These are phyloP conservation scores for Aethes cnicana DNA, from an alignment of 2,888 invertebrate species.

Conservation along the genomic window DNA sequence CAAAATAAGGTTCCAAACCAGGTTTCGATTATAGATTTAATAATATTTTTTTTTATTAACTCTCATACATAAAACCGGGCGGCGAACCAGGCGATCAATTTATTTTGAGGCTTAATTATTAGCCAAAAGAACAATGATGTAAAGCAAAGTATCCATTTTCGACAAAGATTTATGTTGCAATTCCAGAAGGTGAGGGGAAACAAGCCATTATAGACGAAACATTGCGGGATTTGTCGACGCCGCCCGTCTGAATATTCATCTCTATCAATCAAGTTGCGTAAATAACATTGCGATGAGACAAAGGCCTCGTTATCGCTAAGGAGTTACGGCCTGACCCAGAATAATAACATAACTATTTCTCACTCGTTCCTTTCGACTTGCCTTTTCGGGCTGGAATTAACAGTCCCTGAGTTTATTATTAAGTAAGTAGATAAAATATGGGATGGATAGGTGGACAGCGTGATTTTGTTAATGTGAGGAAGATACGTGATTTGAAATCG, in stretches of 20 bases:
- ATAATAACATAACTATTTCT: slow-evolving; percentile 47
- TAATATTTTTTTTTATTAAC: no score
- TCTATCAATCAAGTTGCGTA: slow-evolving; percentile 68
- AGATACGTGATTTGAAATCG: no score
- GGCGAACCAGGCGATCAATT: no score
- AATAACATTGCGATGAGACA: slow-evolving; percentile 59
- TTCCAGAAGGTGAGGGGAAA: slow-evolving; percentile 56
- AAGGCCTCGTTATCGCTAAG: slow-evolving; percentile 54
- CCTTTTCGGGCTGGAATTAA: slow-evolving; percentile 21
- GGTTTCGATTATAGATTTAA: no score
- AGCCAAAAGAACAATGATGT: slow-evolving; percentile 44
- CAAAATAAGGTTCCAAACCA: no score
- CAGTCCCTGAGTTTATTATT: no score
- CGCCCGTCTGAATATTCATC: slow-evolving; percentile 62
- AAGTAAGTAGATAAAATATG: slow-evolving; percentile 11
- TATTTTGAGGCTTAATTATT: slow-evolving; percentile 39
- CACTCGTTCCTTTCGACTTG: slow-evolving; percentile 32
- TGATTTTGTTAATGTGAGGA: no score
- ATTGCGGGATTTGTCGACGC: slow-evolving; percentile 54
- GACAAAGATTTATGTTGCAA: slow-evolving; percentile 64
- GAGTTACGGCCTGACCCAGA: slow-evolving; percentile 48
- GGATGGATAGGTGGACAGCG: not conserved
- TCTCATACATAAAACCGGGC: no score
- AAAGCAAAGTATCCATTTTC: slow-evolving; percentile 54
- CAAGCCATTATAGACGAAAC: slow-evolving; percentile 53